phyloP scores from a whole-genome alignment of 2,797 vertebrate genomes.

The Danio choprae region DNA sequence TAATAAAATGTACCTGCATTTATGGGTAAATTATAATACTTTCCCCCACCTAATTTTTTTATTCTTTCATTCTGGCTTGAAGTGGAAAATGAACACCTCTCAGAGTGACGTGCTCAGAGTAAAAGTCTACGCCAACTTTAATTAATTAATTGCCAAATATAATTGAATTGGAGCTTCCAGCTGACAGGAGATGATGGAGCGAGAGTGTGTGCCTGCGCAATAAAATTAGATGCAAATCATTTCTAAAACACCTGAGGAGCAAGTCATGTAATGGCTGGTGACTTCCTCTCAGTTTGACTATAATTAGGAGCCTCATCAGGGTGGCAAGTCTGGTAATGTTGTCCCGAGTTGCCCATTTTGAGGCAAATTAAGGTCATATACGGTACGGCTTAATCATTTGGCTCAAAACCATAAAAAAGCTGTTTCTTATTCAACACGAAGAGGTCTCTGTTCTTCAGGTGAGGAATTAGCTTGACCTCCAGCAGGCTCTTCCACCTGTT shows the following conservation, averaged over 20 bases:
- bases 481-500: conserved; percentile 29
- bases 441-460: conserved; percentile 28
- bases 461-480: conserved; percentile 49
- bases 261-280: conserved; percentile 23
- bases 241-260: conserved; percentile 24
- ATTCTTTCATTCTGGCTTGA: not conserved
- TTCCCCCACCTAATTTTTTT: not conserved
- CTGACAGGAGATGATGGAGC: conserved; percentile 13
- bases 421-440: conserved; percentile 2
- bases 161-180: conserved; percentile 49
- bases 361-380: not conserved
- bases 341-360: not conserved
- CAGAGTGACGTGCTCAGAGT: conserved; percentile 5
- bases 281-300: conserved; percentile 46
- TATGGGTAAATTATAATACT: not conserved
- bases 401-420: not conserved
- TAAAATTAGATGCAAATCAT: conserved; percentile 26
- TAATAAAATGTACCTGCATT: not conserved
- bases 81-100: conserved; percentile 34
- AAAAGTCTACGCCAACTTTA: conserved; percentile 34
- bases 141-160: conserved; percentile 58
- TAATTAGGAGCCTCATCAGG: conserved; percentile 49
- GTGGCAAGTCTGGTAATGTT: not conserved
- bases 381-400: not conserved
- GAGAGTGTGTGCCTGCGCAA: conserved; percentile 31